Evolutionary conservation across 2,113 vertebrate genomes (phyloP).

Genomic region (Sialia sialis): DNA sequence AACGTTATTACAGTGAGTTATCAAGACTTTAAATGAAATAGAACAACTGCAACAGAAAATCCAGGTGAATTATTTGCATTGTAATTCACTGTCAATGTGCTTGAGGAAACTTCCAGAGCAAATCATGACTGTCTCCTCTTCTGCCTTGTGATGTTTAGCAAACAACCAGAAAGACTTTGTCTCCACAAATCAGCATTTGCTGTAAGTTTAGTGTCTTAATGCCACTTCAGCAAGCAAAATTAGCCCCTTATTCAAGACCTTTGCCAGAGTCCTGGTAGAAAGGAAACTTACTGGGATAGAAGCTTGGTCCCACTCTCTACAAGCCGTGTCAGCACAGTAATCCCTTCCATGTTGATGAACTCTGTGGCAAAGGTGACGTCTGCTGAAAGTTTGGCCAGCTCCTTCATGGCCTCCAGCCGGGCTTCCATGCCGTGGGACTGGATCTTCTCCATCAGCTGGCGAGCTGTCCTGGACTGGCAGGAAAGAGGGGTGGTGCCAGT

Average conservation of each 20-base stretch:
- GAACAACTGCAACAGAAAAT: background rate
- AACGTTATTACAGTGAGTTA: background rate
- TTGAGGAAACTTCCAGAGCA: background rate
- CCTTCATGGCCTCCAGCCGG: conserved; percentile 96
- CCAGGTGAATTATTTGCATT: background rate
- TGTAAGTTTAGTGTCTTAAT: background rate
- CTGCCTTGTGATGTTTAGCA: background rate
- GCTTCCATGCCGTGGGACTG: conserved; percentile 90
- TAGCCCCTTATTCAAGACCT: background rate
- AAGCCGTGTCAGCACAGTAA: conserved; percentile 88
- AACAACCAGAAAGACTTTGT: background rate
- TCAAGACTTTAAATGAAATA: background rate
- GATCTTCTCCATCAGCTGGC: conserved; percentile 93
- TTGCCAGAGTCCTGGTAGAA: background rate
- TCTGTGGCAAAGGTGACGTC: conserved; percentile 93
- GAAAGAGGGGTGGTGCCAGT: background rate
- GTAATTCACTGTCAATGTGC: background rate
- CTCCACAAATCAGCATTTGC: background rate
- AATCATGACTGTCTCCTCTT: background rate
- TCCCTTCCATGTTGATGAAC: conserved; percentile 98
- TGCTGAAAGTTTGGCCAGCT: conserved; percentile 94
- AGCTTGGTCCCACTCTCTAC: conserved; percentile 95
- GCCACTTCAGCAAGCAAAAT: background rate
- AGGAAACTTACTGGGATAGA: conserved; percentile 76
- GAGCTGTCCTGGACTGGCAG: conserved; percentile 88